A percentile compares a stretch with the other conserved stretches of the same genome.
Conservation (phyloP, 2,113 vertebrate species). For the Balaenoptera acutorostrata region DNA sequence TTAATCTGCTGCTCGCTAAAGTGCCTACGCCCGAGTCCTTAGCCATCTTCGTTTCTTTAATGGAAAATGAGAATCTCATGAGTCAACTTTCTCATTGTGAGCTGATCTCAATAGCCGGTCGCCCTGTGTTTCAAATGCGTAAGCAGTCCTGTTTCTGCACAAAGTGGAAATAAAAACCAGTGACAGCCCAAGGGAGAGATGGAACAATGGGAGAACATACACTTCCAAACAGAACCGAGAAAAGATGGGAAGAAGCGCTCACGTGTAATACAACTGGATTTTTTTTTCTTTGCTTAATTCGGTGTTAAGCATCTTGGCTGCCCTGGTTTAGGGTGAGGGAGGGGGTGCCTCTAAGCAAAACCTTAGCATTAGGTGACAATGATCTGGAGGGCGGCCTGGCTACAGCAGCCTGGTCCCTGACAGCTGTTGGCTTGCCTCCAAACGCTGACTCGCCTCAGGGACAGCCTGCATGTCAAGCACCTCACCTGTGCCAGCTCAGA, state of each 20-base stretch:
- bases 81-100: constrained; percentile 11
- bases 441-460: background rate
- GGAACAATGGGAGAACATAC: background rate
- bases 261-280: fast-evolving
- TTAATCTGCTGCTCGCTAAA: background rate
- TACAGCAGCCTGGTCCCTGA: background rate
- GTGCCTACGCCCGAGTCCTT: background rate
- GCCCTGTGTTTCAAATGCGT: background rate
- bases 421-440: background rate
- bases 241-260: background rate
- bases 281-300: background rate
- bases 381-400: background rate
- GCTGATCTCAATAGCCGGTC: background rate
- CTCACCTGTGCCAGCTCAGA: constrained; percentile 7
- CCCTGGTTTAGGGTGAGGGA: background rate
- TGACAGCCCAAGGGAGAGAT: background rate
- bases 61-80: background rate
- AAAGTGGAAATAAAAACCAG: background rate
- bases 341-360: background rate
- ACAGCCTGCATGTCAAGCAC: background rate
- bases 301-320: background rate
- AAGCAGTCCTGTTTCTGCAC: background rate
- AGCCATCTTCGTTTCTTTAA: background rate
- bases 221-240: background rate
- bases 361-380: background rate